Evolutionary conservation across 2,113 vertebrate genomes (phyloP).

Genomic region (Eretmochelys imbricata): DNA sequence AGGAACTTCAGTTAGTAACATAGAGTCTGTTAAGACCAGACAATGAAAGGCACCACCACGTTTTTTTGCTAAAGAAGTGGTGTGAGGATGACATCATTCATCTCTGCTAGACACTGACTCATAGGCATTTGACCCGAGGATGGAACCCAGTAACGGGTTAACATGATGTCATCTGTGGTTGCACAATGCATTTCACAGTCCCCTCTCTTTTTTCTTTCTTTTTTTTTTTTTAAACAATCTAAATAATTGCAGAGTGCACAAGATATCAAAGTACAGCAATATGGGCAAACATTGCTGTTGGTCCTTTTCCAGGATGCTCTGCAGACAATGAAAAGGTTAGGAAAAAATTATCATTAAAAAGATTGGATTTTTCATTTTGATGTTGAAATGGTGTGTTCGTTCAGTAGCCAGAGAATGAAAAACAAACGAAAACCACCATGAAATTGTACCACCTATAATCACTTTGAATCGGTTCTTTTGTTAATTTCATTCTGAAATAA

Average conservation of each 20-base stretch:
- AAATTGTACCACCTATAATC: not conserved
- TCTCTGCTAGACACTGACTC: conserved; percentile 76
- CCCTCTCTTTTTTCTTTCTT: conserved; percentile 12
- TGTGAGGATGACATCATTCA: conserved; percentile 76
- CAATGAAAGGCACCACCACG: conserved; percentile 64
- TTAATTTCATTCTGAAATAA: not conserved
- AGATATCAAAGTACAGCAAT: not conserved
- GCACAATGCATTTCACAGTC: conserved; percentile 68
- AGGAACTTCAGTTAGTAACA: conserved; percentile 66
- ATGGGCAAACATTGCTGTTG: conserved; percentile 60
- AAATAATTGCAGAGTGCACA: conserved; percentile 56
- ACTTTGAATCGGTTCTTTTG: not conserved
- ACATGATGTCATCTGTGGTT: conserved; percentile 75
- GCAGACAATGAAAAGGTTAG: not conserved
- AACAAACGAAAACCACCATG: not conserved
- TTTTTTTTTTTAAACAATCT: conserved; percentile 29
- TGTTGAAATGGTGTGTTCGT: not conserved
- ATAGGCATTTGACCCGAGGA: conserved; percentile 74
- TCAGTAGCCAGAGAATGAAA: conserved; percentile 8
- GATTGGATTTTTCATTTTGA: conserved; percentile 34
- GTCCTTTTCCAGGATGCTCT: not conserved
- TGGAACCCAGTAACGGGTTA: conserved; percentile 69
- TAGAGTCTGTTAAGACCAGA: conserved; percentile 65
- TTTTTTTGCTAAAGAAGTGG: conserved; percentile 69
- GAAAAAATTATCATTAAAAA: not conserved